Percentiles rank a stretch among this genome's conserved stretches.
Evolutionary conservation across 2,797 vertebrate genomes (phyloP).

Genomic region (Vireo griseus): DNA sequence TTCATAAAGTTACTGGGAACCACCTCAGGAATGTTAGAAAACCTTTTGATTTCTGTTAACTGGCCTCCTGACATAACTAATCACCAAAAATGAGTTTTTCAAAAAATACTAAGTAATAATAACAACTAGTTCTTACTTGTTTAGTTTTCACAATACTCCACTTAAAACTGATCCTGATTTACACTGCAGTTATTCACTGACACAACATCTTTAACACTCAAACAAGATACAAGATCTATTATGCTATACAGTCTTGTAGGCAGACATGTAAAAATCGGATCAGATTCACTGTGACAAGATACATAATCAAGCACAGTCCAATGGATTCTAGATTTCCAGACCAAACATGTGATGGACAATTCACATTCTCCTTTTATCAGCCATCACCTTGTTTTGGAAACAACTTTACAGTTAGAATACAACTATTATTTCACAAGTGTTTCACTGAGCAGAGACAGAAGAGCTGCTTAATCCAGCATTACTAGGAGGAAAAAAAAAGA

Average conservation of each 20-base stretch:
- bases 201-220: not conserved
- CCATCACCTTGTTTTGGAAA: not conserved
- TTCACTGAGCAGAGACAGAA: not conserved
- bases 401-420: not conserved
- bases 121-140: not conserved
- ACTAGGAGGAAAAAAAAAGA: not conserved
- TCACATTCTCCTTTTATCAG: not conserved
- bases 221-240: not conserved
- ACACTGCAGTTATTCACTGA: not conserved
- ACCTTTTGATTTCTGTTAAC: slow-evolving; percentile 20
- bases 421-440: not conserved
- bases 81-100: not conserved
- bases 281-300: not conserved
- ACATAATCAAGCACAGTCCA: not conserved
- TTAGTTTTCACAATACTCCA: not conserved
- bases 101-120: not conserved
- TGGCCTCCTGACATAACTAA: slow-evolving; percentile 1
- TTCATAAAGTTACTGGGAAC: not conserved
- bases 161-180: slow-evolving; percentile 1
- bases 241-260: not conserved
- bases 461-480: not conserved
- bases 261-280: not conserved
- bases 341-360: not conserved
- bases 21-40: not conserved
- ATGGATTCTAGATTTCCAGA: not conserved